Conservation (phyloP, 2,797 vertebrate genomes). For the Characodon lateralis region DNA sequence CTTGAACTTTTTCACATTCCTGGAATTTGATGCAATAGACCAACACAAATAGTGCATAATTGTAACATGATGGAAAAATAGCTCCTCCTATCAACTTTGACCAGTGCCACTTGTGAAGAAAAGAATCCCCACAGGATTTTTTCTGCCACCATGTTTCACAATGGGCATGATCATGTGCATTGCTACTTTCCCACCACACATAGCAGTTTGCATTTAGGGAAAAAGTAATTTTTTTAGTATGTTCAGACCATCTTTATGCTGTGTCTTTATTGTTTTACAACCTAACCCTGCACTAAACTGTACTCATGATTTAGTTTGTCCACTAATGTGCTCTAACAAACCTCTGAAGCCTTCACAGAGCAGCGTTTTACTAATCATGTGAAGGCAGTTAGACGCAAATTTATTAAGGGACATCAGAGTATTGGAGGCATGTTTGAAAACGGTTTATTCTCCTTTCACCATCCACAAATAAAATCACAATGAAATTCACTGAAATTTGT, state of each 20-base stretch:
- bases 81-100: no score
- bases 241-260: not conserved
- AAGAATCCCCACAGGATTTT: not conserved
- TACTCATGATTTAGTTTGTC: not conserved
- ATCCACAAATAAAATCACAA: not conserved
- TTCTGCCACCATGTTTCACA: not conserved
- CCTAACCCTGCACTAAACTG: not conserved
- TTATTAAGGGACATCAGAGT: no score
- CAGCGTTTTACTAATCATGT: not conserved
- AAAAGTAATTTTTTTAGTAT: no score
- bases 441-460: not conserved
- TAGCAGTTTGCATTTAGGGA: not conserved
- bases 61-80: not conserved
- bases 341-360: not conserved
- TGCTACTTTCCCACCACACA: not conserved
- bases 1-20: not conserved
- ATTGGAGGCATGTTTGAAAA: no score
- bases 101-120: no score
- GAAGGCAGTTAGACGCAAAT: not conserved
- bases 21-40: not conserved
- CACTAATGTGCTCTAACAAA: not conserved
- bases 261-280: not conserved
- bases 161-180: rapidly evolving
- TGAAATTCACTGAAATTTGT: not conserved
- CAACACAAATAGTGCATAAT: not conserved